Conservation (phyloP, 2,888 invertebrate genomes). For the Trypoxylon attenuatum region DNA sequence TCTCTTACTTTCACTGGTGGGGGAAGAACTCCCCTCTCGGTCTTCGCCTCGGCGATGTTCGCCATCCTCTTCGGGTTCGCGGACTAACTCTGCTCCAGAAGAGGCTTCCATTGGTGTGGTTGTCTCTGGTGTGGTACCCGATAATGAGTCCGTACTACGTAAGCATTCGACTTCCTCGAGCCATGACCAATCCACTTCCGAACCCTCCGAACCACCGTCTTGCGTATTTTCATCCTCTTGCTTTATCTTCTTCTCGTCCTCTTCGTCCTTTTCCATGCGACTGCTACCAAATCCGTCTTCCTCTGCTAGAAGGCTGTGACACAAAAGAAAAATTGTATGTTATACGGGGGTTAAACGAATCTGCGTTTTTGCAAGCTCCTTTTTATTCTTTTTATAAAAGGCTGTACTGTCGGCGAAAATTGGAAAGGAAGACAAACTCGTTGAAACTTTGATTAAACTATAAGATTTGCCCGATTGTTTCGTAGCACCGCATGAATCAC, state of each 20-base stretch:
- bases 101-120: neutral
- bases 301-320: neutral
- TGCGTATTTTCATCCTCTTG: too few species aligned
- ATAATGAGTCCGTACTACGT: conserved; percentile 51
- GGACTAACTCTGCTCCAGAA: conserved; percentile 13
- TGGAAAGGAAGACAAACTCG: too few species aligned
- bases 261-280: conserved; percentile 1
- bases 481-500: too few species aligned
- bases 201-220: conserved; percentile 54
- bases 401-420: too few species aligned
- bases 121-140: conserved; percentile 38
- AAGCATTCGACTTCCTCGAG: conserved; percentile 68
- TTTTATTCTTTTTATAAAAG: too few species aligned
- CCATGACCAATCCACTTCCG: conserved; percentile 73
- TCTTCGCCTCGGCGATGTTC: conserved; percentile 6
- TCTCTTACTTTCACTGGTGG: conserved; percentile 42
- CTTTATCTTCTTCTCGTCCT: neutral
- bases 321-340: too few species aligned
- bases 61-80: conserved; percentile 20
- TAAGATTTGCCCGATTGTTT: too few species aligned
- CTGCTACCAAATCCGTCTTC: neutral
- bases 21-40: conserved; percentile 54
- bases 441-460: too few species aligned
- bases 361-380: too few species aligned
- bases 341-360: too few species aligned